These are phyloP conservation scores for Brachypodius melanocephalos DNA, from an alignment of 2,113 vertebrate species.

Conservation along the genomic window DNA sequence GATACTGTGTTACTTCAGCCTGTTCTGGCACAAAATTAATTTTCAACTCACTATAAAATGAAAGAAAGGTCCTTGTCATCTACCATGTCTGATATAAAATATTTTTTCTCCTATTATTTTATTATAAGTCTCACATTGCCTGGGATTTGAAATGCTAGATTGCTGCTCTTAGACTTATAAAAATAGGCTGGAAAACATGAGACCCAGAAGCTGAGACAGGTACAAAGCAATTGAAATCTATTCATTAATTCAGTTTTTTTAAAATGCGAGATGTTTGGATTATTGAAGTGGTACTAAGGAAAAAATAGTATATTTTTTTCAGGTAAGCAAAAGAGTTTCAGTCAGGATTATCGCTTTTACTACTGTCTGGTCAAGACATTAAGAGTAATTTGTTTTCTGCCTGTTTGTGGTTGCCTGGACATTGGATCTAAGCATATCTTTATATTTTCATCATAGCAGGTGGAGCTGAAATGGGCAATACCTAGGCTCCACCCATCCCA, in stretches of 20 bases:
- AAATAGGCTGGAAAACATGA: background rate
- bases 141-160: background rate
- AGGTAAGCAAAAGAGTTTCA: background rate
- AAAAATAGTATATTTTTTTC: background rate
- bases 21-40: background rate
- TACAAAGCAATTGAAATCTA: background rate
- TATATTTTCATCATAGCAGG: background rate
- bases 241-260: background rate
- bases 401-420: background rate
- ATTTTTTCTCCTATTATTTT: background rate
- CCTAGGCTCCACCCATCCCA: background rate
- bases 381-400: background rate
- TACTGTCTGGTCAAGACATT: background rate
- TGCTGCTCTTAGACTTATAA: background rate
- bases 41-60: background rate
- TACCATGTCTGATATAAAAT: background rate
- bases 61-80: background rate
- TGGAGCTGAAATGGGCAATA: background rate
- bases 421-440: background rate
- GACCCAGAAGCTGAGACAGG: background rate
- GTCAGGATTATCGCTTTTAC: background rate
- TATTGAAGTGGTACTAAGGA: background rate
- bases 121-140: background rate
- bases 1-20: background rate
- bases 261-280: background rate